Evolutionary conservation across 1,140 invertebrate genomes (phyloP).

Genomic region (Drosophila lowei): DNA sequence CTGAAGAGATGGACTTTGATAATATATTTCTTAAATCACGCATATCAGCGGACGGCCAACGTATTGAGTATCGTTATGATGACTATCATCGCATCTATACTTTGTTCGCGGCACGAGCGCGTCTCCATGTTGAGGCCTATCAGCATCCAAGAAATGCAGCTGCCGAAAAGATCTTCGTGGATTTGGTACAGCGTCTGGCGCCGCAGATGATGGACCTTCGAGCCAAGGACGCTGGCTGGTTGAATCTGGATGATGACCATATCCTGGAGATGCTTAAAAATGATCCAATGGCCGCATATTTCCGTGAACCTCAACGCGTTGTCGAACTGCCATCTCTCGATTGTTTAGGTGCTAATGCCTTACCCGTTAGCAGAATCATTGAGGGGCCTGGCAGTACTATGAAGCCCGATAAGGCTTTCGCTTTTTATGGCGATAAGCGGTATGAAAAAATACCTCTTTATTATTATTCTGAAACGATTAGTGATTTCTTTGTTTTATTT

Average conservation of each 20-base stretch:
- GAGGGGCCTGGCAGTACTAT: constrained; percentile 43
- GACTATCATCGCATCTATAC: constrained; percentile 69
- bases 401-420: constrained; percentile 35
- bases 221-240: constrained; percentile 32
- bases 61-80: constrained; percentile 73
- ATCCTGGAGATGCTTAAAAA: constrained; percentile 28
- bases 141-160: constrained; percentile 36
- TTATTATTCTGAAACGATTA: no score
- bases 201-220: constrained; percentile 35
- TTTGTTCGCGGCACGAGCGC: constrained; percentile 52
- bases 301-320: constrained; percentile 32
- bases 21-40: constrained; percentile 58
- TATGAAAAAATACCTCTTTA: not conserved
- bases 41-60: constrained; percentile 59
- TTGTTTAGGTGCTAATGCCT: not conserved
- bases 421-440: constrained; percentile 60
- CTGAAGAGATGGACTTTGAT: constrained; percentile 63
- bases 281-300: constrained; percentile 34
- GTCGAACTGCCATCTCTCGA: not conserved
- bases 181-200: constrained; percentile 25
- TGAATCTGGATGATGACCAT: constrained; percentile 36
- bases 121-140: constrained; percentile 57
- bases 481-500: not conserved
- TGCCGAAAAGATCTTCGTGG: constrained; percentile 27
- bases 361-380: constrained; percentile 34